Base-by-base conservation (phyloP, 2,888 invertebrate genomes). In the Agrotis ipsilon region DNA sequence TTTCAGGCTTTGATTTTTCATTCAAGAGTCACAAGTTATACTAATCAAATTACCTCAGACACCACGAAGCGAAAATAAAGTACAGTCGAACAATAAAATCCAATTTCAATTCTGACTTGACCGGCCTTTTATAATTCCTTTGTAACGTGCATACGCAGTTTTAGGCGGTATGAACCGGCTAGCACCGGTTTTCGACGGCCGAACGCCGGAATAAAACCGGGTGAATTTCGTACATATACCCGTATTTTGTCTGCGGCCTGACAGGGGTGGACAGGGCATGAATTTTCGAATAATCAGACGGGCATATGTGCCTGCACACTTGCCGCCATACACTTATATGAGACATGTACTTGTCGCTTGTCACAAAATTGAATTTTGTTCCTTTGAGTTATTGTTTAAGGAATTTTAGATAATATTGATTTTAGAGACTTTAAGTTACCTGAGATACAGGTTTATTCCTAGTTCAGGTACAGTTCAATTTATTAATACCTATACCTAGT, bases 281-380 rank as follows among this genome's bases (percentile, higher is more conserved):
- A 92, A 93, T 94, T 94, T 92, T 92, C 91, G 87, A 94, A 92
- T 92, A 93, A 94, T 92, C 92, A 92, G 89, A 89, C 90, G 86
- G 52, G 61, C 72, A 67, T 78, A 78, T 77, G 74, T 72, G 79
- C 61, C 55, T 68, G 61, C 63, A 74, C 66, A 79, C 69, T 71
- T 75, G 61, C 64, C 65, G 19, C 65, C 46, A 55, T 71, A 39
- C 49, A 59, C 58, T 32, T 81, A 69, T 58, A 65, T 72, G 54
- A 39, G 39, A 74, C 51, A 61, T 19, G 9, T 32, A 55, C 49
- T 66, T 59, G 68, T 61, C 58, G 19, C 55, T 13, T 48, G 51
- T 55, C 66, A 71, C 67, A 68, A 75, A 75, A 75, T 82, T 77
- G 19, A 75, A 67, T 76, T 39, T 68, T 32, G 32, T 65, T 66